Conservation (phyloP, 2,797 vertebrate genomes). For the Chaenodraco wilsoni region DNA sequence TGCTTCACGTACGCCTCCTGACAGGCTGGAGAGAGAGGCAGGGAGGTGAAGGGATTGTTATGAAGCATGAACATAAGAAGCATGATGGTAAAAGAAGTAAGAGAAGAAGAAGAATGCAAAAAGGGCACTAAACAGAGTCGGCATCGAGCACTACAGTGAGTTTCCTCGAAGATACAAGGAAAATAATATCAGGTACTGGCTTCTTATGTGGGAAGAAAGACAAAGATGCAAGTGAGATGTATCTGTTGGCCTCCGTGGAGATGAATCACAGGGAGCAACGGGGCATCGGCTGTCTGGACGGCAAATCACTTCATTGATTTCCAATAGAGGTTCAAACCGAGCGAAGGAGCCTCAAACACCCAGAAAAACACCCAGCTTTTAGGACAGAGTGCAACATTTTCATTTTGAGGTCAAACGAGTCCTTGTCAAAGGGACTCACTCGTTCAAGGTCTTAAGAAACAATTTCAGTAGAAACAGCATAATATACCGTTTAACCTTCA, state of each 20-base stretch:
- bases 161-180: not conserved
- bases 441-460: not conserved
- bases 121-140: slow-evolving; percentile 4
- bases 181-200: slow-evolving; percentile 8
- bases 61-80: slow-evolving; percentile 25
- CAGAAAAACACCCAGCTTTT: slow-evolving; percentile 25
- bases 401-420: not conserved
- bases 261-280: slow-evolving; percentile 20
- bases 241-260: slow-evolving; percentile 13
- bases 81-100: not conserved
- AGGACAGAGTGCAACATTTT: slow-evolving; percentile 17
- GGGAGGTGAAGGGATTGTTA: slow-evolving; percentile 1
- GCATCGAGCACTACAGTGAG: slow-evolving; percentile 6
- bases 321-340: slow-evolving; percentile 64
- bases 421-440: not conserved
- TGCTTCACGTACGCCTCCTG: slow-evolving; percentile 90
- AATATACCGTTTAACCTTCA: not conserved
- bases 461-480: not conserved
- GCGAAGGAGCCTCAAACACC: slow-evolving; percentile 25
- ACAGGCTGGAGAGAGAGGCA: slow-evolving; percentile 83
- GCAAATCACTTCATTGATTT: slow-evolving; percentile 75
- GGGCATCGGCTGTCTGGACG: slow-evolving; percentile 61
- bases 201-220: slow-evolving; percentile 34
- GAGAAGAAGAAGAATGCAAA: not conserved
- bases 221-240: slow-evolving; percentile 32